Percentiles rank a stretch among this genome's conserved stretches.
phyloP scores from a whole-genome alignment of 2,797 vertebrate genomes.

The Sebastolobus alascanus region DNA sequence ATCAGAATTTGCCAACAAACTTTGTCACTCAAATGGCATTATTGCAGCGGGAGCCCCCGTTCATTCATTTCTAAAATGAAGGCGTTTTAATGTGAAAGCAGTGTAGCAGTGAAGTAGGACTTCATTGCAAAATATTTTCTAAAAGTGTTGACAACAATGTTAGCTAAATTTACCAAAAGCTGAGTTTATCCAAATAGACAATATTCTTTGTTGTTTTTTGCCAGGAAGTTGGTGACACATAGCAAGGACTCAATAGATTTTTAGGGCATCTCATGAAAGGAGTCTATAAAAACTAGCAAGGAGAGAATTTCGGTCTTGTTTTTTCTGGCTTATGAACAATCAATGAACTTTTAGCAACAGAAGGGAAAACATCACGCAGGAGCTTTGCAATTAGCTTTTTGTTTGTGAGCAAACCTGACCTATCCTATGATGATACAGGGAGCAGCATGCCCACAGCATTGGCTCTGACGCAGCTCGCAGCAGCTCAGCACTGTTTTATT shows the following conservation, averaged over 20 bases:
- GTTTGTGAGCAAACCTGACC: background rate
- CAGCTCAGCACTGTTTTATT: background rate
- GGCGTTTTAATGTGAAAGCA: background rate
- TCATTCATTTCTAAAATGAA: background rate
- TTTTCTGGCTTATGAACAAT: background rate
- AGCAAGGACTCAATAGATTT: background rate
- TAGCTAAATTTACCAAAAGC: background rate
- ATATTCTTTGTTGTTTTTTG: background rate
- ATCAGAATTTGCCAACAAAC: background rate
- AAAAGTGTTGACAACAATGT: background rate
- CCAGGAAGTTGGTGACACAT: background rate
- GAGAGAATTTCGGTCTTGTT: background rate
- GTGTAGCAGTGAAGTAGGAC: background rate
- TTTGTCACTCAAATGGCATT: background rate
- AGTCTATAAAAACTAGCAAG: too few relatives aligned
- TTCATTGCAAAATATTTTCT: background rate
- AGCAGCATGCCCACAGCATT: background rate
- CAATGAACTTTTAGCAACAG: background rate
- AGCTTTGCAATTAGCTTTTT: constrained; percentile 1
- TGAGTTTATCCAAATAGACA: background rate
- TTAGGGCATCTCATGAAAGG: background rate
- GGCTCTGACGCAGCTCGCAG: background rate
- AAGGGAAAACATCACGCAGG: background rate
- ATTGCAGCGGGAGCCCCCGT: background rate
- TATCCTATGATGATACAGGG: background rate